Percentiles rank a stretch among this genome's conserved stretches.
phyloP scores from a whole-genome alignment of 2,797 vertebrate genomes.

The Crypturellus tataupa region DNA sequence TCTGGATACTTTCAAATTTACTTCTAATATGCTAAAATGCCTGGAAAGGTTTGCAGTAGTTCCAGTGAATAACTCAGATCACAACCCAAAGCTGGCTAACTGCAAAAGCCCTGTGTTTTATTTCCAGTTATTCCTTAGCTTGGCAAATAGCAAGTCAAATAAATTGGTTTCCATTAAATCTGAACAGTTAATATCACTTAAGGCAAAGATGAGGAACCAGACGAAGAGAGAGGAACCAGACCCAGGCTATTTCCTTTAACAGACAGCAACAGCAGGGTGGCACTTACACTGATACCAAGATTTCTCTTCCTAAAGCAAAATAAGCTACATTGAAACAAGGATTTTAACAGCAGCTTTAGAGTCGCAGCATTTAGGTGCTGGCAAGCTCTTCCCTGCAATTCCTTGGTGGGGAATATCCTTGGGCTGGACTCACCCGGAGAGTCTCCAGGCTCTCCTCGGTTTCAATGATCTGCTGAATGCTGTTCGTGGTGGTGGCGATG shows the following conservation, averaged over 20 bases:
- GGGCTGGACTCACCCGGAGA: conserved; percentile 84
- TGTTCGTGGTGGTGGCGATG: conserved; percentile 92
- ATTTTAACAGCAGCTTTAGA: not conserved
- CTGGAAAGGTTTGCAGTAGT: conserved; percentile 14
- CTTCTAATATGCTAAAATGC: not conserved
- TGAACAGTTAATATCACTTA: not conserved
- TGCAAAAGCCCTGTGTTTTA: not conserved
- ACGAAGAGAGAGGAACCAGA: not conserved
- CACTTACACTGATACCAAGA: not conserved
- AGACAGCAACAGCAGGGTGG: not conserved
- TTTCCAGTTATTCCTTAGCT: not conserved
- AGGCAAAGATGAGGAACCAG: not conserved
- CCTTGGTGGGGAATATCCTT: accelerated
- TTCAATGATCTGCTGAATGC: conserved; percentile 89
- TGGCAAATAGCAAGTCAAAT: not conserved
- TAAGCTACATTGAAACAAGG: not conserved
- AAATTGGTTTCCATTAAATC: not conserved
- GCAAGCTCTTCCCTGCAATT: not conserved
- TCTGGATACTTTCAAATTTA: conserved; percentile 1
- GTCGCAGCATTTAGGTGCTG: not conserved
- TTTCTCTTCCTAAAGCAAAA: not conserved
- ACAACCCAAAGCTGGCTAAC: not conserved
- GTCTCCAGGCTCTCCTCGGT: conserved; percentile 92
- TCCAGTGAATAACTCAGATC: not conserved
- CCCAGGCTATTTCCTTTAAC: not conserved